Conservation (phyloP, 2,113 vertebrate species). For the Conger conger region DNA sequence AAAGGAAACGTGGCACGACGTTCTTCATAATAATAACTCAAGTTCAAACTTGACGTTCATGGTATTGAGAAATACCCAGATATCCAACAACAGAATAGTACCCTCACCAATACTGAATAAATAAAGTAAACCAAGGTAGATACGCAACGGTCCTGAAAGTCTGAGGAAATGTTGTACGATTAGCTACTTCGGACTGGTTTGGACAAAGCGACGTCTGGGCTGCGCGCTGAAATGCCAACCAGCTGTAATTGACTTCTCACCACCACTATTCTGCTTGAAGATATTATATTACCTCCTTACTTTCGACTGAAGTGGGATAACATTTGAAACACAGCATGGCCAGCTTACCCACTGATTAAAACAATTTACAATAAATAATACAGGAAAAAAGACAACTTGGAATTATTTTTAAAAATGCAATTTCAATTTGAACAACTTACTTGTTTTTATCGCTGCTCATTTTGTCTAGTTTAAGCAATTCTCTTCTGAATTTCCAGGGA, state of each 20-base stretch:
- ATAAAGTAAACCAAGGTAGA: not conserved
- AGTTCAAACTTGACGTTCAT: no score
- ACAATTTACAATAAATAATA: not conserved
- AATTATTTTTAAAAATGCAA: not conserved
- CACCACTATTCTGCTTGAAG: not conserved
- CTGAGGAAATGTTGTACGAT: not conserved
- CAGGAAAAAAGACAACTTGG: not conserved
- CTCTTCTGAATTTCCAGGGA: constrained; percentile 5
- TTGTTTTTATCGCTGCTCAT: constrained; percentile 72
- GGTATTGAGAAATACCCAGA: no score
- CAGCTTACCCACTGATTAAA: not conserved
- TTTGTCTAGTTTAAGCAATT: constrained; percentile 18
- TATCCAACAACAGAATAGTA: no score
- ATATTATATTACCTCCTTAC: constrained; percentile 19
- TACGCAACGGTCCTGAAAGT: not conserved
- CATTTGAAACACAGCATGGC: constrained; percentile 14
- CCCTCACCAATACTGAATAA: not conserved
- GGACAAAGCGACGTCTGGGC: constrained; percentile 8
- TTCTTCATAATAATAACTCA: no score
- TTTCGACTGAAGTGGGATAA: constrained; percentile 3
- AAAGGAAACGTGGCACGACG: no score
- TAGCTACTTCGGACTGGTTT: not conserved
- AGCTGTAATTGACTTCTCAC: constrained; percentile 13
- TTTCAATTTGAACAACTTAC: constrained; percentile 58
- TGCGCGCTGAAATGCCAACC: constrained; percentile 16